Base-by-base conservation (phyloP, 2,113 vertebrate genomes). In the Picathartes gymnocephalus region DNA sequence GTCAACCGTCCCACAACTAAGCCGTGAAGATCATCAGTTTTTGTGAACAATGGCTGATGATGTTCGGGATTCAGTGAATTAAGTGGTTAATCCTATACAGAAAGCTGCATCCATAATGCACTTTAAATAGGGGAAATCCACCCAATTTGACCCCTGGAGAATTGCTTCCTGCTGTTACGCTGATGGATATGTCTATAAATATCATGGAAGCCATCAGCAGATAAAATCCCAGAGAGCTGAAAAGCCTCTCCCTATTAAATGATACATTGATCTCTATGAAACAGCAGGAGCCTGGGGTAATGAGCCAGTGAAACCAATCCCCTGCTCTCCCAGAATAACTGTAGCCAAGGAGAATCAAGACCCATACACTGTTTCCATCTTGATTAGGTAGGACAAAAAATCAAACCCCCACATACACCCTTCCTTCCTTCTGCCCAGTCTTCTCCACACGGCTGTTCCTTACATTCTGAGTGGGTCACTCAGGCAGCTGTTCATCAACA, bases 51-150 rank as follows among this genome's bases (percentile, higher is more conserved):
- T 96, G 42, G 92, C 82, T 60, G 88, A 56, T 90, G 82, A 78
- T 92, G 21, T 83, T 74, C 1, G 1, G 93, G 92, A 96, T 93
- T 96, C 79, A 76, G 72, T 92, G 90, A 88, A 47, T 86, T 94
- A 94, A 96, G 92, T 96, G 92, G 90, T 94, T 96, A 97, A 96
- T 95, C 92, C 94, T 78, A 50, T 88, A 94, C 48, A 81, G 90
- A 95, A 95, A 94, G 92, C 92, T 90, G 80, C 68, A 93, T 95
- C 82, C 82, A 83, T 97, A 96, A 92, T 83, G 61, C 71, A 65
- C 57, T 90, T 94, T 94, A 95, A 93, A 90, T 81, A 71, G 58
- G 28, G 62, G 64, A 51, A 93, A 95, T 94, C 80, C 85, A 96
- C 79, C 92, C 90, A 96, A 27, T 94, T 86, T 8, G 20, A 84